Evolutionary conservation across 1,140 invertebrate genomes (phyloP), one percentile per base, ranked within the genome.

Genomic region (Saccostrea cuccullata): DNA sequence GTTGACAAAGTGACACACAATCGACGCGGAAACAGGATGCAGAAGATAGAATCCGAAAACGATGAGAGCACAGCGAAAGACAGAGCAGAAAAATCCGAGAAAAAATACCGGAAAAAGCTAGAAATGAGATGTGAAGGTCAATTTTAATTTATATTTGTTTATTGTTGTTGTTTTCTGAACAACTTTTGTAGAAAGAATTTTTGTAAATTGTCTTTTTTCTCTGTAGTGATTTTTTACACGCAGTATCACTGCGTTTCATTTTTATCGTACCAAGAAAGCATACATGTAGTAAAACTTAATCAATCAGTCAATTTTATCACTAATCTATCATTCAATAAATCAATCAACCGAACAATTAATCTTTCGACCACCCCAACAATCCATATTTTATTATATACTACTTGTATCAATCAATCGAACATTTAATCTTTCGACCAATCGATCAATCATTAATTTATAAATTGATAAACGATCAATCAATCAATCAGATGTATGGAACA

Each of bases 51-150:
- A 64, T 11, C 64, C 5, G 70, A 84, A 58, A 89, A 87, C 15
- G 83, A 73, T 40, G n/a, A 5, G 17, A 30, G 40, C 0, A 70
- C 20, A n/a, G 86, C 17, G 6, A 56, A 77, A 17, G 20, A 23
- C n/a, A 88, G 86, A 86, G 23, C 67, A 30, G 36, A 84, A 26
- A 83, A 73, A 23, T 17, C 58, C 6, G 89, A 90, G 70, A 23
- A 64, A 11, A 86, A 87, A 56, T 84, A 77, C 56, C 86, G 84
- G 67, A 89, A 88, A 77, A 94, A 94, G 83, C 60, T 92, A 55
- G 92, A 93, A 55, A 92, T 92, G 23, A 90, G 92, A n/a, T 94
- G 93, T 88, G 89, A 94, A 89, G 91, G 91, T 90, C 55, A 70
- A 36, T 36, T 36, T 36, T 36, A n/a, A 36, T 36, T 36, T n/a